phyloP scores from a whole-genome alignment of 2,888 invertebrate species.

The Pristionchus exspectatus region DNA sequence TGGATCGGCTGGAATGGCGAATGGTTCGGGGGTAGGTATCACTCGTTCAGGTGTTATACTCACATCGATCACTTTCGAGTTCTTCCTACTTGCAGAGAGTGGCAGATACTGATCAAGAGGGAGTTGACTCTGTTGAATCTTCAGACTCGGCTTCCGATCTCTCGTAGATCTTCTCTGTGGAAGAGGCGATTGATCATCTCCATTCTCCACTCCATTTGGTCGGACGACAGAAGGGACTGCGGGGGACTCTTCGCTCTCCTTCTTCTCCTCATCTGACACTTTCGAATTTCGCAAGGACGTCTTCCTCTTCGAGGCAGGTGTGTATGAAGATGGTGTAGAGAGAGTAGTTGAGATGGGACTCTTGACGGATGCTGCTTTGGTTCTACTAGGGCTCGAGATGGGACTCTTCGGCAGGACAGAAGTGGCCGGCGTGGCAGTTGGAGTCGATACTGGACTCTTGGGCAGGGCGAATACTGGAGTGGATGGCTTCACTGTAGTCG shows the following conservation, averaged over 20 bases:
- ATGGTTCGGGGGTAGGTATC: not conserved
- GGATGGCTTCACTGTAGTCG: not conserved
- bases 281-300: not conserved
- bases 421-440: not conserved
- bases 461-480: not conserved
- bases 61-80: not conserved
- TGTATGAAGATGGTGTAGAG: not conserved
- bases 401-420: not conserved
- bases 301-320: not conserved
- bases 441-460: not conserved
- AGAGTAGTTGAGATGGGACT: too few relatives aligned
- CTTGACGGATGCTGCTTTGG: too few relatives aligned
- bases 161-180: not conserved
- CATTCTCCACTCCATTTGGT: slow-evolving; percentile 1
- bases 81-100: not conserved
- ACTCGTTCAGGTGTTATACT: not conserved
- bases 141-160: slow-evolving; percentile 17
- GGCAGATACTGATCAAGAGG: not conserved
- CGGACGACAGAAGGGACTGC: not conserved
- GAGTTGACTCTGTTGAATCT: slow-evolving; percentile 11
- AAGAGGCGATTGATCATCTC: not conserved
- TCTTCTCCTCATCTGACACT: not conserved
- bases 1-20: not conserved
- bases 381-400: too few relatives aligned
- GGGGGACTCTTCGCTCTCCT: not conserved